A percentile compares a stretch with the other conserved stretches of the same genome.
phyloP scores from a whole-genome alignment of 2,113 vertebrate species.

The Mustela lutreola region DNA sequence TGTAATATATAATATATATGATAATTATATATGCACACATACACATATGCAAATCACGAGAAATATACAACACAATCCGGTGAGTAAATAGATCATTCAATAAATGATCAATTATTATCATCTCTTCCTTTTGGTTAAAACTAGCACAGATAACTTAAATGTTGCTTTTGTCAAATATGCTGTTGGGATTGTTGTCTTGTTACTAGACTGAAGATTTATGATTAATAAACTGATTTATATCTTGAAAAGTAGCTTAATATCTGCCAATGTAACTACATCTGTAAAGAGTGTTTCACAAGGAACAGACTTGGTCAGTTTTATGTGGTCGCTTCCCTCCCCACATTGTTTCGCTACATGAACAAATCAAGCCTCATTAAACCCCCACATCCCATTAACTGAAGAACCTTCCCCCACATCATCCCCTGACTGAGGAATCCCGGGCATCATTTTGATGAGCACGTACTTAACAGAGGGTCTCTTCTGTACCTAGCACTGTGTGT shows the following conservation, averaged over 20 bases:
- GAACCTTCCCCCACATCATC: neutral
- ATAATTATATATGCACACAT: neutral
- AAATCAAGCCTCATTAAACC: neutral
- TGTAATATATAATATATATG: neutral
- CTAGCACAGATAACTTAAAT: neutral
- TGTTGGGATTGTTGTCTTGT: neutral
- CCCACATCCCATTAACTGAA: neutral
- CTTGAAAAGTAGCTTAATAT: neutral
- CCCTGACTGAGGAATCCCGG: neutral
- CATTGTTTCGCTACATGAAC: neutral
- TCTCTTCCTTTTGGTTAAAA: neutral
- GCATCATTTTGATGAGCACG: neutral
- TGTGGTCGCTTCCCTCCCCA: neutral
- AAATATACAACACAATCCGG: neutral
- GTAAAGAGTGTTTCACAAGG: conserved; percentile 24
- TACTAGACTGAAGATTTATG: neutral
- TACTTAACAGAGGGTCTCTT: neutral
- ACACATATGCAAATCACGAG: neutral
- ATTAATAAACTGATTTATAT: neutral
- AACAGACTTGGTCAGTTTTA: neutral
- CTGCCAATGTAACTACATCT: neutral
- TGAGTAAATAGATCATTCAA: neutral
- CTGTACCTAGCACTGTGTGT: neutral
- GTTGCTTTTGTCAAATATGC: neutral
- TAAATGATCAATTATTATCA: neutral